phyloP scores from a whole-genome alignment of 2,113 vertebrate species.

The Aspiorhynchus laticeps region DNA sequence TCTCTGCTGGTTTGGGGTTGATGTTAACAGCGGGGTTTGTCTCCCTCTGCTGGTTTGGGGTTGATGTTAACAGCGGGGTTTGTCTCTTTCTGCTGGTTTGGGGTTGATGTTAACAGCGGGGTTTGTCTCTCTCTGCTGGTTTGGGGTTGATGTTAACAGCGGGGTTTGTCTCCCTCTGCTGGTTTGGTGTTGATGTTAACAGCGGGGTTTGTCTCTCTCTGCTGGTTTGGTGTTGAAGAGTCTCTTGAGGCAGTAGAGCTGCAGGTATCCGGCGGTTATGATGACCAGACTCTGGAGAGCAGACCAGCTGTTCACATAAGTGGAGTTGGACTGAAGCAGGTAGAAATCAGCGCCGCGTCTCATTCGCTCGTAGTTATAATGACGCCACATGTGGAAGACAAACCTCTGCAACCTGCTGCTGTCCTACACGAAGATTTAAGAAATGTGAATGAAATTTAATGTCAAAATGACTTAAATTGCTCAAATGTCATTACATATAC shows the following conservation, averaged over 20 bases:
- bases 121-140: too few relatives aligned
- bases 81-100: too few relatives aligned
- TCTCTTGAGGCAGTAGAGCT: constrained; percentile 87
- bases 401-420: constrained; percentile 74
- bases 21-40: too few relatives aligned
- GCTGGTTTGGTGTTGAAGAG: constrained; percentile 77
- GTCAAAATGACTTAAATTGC: too few relatives aligned
- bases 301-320: constrained; percentile 88
- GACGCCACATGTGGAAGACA: constrained; percentile 92
- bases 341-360: constrained; percentile 80
- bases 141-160: too few relatives aligned
- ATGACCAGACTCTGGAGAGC: constrained; percentile 83
- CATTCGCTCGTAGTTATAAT: constrained; percentile 88
- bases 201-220: constrained; percentile 76
- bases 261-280: constrained; percentile 83
- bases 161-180: too few relatives aligned
- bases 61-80: too few relatives aligned
- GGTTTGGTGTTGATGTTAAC: constrained; percentile 66
- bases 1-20: too few relatives aligned
- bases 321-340: constrained; percentile 83
- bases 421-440: constrained; percentile 65
- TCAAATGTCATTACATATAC: too few relatives aligned
- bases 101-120: too few relatives aligned
- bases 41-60: too few relatives aligned
- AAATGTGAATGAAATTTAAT: neutral